Percentiles rank a stretch among this genome's conserved stretches.
Evolutionary conservation across 2,888 invertebrate genomes (phyloP).

Genomic region (Thecophora atra): DNA sequence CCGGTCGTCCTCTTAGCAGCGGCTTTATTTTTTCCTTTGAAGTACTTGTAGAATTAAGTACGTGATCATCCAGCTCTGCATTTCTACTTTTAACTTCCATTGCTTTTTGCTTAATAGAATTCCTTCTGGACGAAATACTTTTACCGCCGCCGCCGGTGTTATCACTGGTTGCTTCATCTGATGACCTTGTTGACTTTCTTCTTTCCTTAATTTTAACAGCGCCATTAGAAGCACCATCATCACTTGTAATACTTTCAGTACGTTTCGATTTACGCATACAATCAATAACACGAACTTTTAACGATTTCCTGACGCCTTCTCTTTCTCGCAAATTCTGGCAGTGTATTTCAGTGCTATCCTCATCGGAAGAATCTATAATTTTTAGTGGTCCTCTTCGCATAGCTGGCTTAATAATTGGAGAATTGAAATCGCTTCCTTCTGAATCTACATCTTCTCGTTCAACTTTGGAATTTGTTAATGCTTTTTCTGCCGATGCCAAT

Average conservation of each 20-base stretch:
- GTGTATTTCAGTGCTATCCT: not conserved
- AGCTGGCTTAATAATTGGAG: not conserved
- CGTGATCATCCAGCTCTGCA: too few relatives aligned
- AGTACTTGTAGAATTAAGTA: not conserved
- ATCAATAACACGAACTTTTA: not conserved
- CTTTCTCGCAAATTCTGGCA: not conserved
- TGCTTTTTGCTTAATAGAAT: not conserved
- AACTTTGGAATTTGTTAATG: not conserved
- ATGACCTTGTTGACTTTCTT: not conserved
- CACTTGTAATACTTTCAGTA: not conserved
- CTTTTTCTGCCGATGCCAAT: not conserved
- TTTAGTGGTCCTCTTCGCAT: not conserved
- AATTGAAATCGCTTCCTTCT: not conserved
- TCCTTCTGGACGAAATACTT: not conserved
- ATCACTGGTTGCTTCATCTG: not conserved
- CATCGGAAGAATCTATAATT: conserved; percentile 17
- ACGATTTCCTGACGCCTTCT: not conserved
- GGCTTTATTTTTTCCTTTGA: conserved; percentile 29
- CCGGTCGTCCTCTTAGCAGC: conserved; percentile 47
- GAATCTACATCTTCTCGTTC: not conserved
- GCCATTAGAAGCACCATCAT: too few relatives aligned
- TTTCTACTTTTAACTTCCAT: not conserved
- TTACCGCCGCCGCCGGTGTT: not conserved
- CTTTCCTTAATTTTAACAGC: too few relatives aligned
- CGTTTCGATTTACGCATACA: not conserved